A percentile compares a stretch with the other conserved stretches of the same genome.
These are phyloP conservation scores for Girardinichthys multiradiatus DNA, from an alignment of 2,113 vertebrate genomes.

Conservation along the genomic window DNA sequence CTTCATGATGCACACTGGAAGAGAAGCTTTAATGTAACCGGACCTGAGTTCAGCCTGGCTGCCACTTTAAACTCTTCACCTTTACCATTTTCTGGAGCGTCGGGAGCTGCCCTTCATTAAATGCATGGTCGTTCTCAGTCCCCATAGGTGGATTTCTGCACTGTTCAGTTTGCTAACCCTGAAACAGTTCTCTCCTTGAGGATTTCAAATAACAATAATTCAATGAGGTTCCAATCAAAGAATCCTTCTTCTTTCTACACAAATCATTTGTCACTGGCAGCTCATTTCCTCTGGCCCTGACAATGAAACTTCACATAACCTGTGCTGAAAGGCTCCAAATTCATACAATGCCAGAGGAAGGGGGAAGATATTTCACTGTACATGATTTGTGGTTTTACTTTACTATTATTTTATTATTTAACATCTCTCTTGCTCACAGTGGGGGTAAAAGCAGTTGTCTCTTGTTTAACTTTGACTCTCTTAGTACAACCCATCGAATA, in stretches of 20 bases:
- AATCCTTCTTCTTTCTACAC: slow-evolving; percentile 26
- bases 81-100: slow-evolving; percentile 76
- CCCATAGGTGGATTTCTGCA: not conserved
- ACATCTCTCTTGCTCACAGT: not conserved
- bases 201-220: not conserved
- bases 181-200: not conserved
- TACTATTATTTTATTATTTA: not conserved
- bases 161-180: not conserved
- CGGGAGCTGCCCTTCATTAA: slow-evolving; percentile 55
- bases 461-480: slow-evolving; percentile 43
- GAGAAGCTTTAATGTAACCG: slow-evolving; percentile 57
- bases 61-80: slow-evolving; percentile 79
- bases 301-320: not conserved
- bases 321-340: not conserved
- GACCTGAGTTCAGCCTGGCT: slow-evolving; percentile 61
- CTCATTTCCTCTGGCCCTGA: slow-evolving; percentile 14
- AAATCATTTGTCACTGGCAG: not conserved
- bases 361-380: not conserved
- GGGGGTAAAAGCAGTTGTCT: slow-evolving; percentile 21
- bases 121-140: not conserved
- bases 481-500: slow-evolving; percentile 66
- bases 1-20: slow-evolving; percentile 12
- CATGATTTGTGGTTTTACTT: not conserved
- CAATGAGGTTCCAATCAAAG: not conserved
- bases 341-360: not conserved